A percentile compares a stretch with the other conserved stretches of the same genome.
phyloP scores from a whole-genome alignment of 2,113 vertebrate genomes.

The Peromyscus leucopus region DNA sequence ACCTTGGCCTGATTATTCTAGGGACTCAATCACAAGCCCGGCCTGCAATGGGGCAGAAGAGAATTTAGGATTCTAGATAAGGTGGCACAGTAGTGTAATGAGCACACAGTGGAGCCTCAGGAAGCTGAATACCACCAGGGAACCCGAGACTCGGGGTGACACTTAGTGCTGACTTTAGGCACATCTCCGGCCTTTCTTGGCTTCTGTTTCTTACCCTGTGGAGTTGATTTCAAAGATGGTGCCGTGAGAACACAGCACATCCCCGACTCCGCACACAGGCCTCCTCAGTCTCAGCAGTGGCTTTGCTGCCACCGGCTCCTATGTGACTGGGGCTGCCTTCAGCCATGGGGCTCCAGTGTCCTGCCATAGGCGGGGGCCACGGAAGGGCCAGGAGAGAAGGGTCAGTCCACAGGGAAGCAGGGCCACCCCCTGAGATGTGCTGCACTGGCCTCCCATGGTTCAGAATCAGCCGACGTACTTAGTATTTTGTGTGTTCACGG shows the following conservation, averaged over 20 bases:
- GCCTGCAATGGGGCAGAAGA: neutral
- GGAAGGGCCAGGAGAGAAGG: neutral
- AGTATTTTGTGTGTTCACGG: neutral
- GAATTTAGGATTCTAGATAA: neutral
- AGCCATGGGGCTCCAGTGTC: fast-evolving
- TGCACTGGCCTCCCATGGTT: neutral
- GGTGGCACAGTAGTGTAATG: neutral
- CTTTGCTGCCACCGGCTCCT: neutral
- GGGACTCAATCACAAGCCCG: neutral
- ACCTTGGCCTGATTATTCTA: neutral
- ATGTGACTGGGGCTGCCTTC: neutral
- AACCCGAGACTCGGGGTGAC: too few species aligned
- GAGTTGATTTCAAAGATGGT: neutral
- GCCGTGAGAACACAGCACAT: neutral
- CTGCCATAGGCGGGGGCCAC: neutral
- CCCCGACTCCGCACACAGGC: neutral
- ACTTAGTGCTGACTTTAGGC: neutral
- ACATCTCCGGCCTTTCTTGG: neutral
- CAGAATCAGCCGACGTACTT: neutral
- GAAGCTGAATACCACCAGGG: neutral
- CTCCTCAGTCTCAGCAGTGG: neutral
- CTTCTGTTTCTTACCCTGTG: neutral
- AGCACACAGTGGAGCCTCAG: neutral
- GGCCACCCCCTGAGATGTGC: neutral
- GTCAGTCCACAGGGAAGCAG: neutral